Evolutionary conservation across 2,797 vertebrate species (phyloP).

Genomic region (Atherinosoma microstoma): DNA sequence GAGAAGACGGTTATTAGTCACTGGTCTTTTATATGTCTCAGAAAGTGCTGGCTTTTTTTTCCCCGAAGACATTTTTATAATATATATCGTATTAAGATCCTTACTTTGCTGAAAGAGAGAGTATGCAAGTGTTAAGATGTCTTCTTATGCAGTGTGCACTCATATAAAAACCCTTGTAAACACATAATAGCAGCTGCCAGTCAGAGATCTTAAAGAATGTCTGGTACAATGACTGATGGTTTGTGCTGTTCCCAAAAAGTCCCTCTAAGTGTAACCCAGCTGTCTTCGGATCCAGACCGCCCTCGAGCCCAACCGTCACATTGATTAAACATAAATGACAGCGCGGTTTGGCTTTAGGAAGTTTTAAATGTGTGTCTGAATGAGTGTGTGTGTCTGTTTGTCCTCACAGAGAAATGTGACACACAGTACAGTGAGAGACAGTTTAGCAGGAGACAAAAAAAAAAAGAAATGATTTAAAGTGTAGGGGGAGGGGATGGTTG

Average conservation of each 20-base stretch:
- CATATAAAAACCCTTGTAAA: conserved; percentile 21
- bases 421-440: conserved; percentile 33
- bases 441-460: conserved; percentile 47
- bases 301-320: conserved; percentile 34
- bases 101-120: neutral
- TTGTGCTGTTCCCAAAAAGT: conserved; percentile 46
- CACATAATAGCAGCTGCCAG: conserved; percentile 9
- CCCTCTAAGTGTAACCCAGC: conserved; percentile 51
- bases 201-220: conserved; percentile 32
- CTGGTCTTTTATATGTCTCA: neutral
- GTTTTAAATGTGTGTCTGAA: conserved; percentile 17
- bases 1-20: neutral
- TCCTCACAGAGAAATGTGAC: conserved; percentile 10
- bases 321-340: conserved; percentile 57
- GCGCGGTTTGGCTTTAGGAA: conserved; percentile 43
- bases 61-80: conserved; percentile 2
- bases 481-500: conserved; percentile 67
- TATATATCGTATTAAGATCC: conserved; percentile 3
- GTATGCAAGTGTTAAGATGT: neutral
- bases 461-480: conserved; percentile 44
- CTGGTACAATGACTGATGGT: conserved; percentile 33
- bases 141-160: neutral
- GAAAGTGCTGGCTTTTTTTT: conserved; percentile 15
- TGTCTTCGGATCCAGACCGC: conserved; percentile 32
- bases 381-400: conserved; percentile 15